Conservation (phyloP, 2,113 vertebrate genomes). For the Bubo scandiacus region DNA sequence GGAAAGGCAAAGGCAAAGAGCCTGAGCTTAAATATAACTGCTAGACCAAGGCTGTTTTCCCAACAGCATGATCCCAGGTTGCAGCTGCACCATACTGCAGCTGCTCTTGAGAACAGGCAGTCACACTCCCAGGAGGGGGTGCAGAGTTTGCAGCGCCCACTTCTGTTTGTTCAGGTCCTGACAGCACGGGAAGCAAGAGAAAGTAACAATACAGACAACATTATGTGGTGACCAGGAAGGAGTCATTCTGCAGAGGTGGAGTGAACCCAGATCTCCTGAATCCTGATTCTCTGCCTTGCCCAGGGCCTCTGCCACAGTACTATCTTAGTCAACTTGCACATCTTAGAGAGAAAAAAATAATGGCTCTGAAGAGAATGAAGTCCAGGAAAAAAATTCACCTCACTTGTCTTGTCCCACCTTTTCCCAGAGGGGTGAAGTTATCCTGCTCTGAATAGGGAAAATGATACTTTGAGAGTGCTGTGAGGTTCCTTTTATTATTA, state of each 20-base stretch:
- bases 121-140: fast-evolving
- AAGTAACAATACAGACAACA: fast-evolving
- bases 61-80: not conserved
- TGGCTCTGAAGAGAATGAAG: not conserved
- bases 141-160: not conserved
- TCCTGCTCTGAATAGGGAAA: not conserved
- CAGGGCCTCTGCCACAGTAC: not conserved
- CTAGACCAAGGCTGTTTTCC: not conserved
- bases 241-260: not conserved
- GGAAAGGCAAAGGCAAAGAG: not conserved
- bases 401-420: not conserved
- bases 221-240: not conserved
- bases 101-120: not conserved
- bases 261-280: not conserved
- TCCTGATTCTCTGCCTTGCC: not conserved
- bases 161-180: not conserved
- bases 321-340: not conserved
- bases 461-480: not conserved
- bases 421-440: not conserved
- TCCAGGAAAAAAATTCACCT: not conserved
- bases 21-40: not conserved
- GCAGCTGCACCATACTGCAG: not conserved
- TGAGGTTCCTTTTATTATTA: not conserved
- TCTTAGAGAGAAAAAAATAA: not conserved
- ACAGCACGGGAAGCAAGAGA: not conserved